Base-by-base conservation (phyloP, 2,888 invertebrate species). In the Phorcus lineatus region DNA sequence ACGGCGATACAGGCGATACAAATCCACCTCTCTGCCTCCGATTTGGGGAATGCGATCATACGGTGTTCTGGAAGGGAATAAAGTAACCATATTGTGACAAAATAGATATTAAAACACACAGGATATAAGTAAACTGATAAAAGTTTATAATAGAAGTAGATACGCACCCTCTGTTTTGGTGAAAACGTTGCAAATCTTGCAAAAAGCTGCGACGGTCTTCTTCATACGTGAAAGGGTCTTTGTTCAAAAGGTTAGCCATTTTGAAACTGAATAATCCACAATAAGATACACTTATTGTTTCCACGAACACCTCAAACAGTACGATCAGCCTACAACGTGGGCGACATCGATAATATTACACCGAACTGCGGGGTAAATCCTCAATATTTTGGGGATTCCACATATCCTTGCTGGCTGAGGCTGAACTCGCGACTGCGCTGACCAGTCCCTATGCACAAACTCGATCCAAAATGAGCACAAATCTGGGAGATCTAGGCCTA, bases 1-100 rank as follows among this genome's bases (percentile, higher is more conserved):
- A 92, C 97, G 95, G 89, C 96, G 96, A 94, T 99, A 99, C 88
- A 99, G 95, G 84, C 96, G 95, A 94, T 96, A 97, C 87, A 99
- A 95, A 94, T 99, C 98, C 91, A 99, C 95, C 93, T 97, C 96
- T 91, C 96, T 95, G 81, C 98, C 98, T 94, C 96, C 97, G 83
- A 99, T 96, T 92, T 95, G 94, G 2, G 97, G 96, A 47, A 95
- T 94, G 90, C 96, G 95, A 93, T 95, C 95, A 94, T 95, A 95
- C 88, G 95, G 94, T 88, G 95, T 95, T 88, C 96, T 96, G 93
- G 82, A 94, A 93, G 75, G 24, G 66, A 78, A 81, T 80, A 77
- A 82, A 53, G 79, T 66, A 81, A 54, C 52, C 54, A 79, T 78
- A 31, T 52, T 53, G 22, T 40, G 54, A 31, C 47, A 47, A 47